Evolutionary conservation across 2,113 vertebrate species (phyloP), one percentile per base, ranked within the genome.

Genomic region (Apodemus sylvaticus): DNA sequence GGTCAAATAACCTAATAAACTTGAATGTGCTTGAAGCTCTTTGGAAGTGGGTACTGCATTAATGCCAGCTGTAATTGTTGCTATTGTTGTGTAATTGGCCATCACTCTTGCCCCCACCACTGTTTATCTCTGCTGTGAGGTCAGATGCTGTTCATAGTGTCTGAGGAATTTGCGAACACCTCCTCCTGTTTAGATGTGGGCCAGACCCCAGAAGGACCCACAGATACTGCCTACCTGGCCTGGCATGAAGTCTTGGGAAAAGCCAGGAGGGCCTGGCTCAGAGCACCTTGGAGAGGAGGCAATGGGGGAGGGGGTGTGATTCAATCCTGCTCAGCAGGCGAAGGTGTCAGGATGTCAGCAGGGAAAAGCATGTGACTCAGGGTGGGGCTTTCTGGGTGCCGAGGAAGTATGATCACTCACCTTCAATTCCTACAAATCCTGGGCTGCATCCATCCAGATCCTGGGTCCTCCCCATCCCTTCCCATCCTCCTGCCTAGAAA

Each of bases 1-100:
- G 93, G 79, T 91, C 68, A 91, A 91, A 91, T 89, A 92, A 70
- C 68, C 93, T 70, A 89, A 91, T 96, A 98, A 97, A 97, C 60
- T 78, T 53, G 31, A 88, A 92, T 7, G 24, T 66, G 36, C 88
- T 87, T 88, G 45, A 64, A 76, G 91, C 34, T 66, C 76, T 88
- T 92, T 81, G 89, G 88, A 94, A 96, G 66, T 29, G 1, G 89
- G 73, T 78, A 78, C 90, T 66, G 48, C 53, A 79, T 70, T 90
- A 62, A 74, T 1, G 45, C 51, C 29, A 31, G 55, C 48, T 42
- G 26, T 95, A 64, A 83, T 87, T 95, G 90, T 74, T 36, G 26
- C 42, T 45, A 53, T 51, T 82, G 68, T 93, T 94, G 53, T 48
- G n/a, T 74, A 83, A 95, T 20, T 66, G 83, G 7, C 10, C 29